Conservation (phyloP, 2,113 vertebrate species). For the Tachycineta bicolor region DNA sequence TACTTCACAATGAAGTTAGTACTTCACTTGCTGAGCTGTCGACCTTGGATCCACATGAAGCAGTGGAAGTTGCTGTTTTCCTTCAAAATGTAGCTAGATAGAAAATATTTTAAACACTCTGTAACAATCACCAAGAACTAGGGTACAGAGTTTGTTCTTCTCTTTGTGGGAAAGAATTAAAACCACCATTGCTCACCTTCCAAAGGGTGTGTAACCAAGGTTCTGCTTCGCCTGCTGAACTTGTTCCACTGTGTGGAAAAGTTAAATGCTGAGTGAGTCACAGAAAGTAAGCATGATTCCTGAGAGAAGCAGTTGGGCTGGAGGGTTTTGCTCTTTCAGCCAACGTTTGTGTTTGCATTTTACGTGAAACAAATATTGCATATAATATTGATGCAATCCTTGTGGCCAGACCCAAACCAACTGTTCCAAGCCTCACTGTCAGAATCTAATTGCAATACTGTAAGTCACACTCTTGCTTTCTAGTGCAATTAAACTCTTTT, state of each 20-base stretch:
- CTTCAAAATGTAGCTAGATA: neutral
- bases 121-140: neutral
- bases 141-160: neutral
- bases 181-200: neutral
- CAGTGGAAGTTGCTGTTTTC: neutral
- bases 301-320: neutral
- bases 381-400: conserved; percentile 22
- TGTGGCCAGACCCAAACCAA: neutral
- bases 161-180: neutral
- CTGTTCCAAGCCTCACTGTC: neutral
- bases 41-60: neutral
- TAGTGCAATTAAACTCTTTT: neutral
- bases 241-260: conserved; percentile 12
- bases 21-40: neutral
- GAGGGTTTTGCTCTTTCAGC: neutral
- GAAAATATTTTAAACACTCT: neutral
- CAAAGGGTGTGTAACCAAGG: neutral
- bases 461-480: neutral
- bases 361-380: conserved; percentile 14
- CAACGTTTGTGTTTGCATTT: conserved; percentile 1
- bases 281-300: neutral
- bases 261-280: conserved; percentile 22
- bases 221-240: conserved; percentile 25
- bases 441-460: neutral
- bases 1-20: neutral